A percentile compares a stretch with the other conserved stretches of the same genome.
These are phyloP conservation scores for Chironomus striatipennis DNA, from an alignment of 1,140 invertebrate genomes.

Conservation along the genomic window DNA sequence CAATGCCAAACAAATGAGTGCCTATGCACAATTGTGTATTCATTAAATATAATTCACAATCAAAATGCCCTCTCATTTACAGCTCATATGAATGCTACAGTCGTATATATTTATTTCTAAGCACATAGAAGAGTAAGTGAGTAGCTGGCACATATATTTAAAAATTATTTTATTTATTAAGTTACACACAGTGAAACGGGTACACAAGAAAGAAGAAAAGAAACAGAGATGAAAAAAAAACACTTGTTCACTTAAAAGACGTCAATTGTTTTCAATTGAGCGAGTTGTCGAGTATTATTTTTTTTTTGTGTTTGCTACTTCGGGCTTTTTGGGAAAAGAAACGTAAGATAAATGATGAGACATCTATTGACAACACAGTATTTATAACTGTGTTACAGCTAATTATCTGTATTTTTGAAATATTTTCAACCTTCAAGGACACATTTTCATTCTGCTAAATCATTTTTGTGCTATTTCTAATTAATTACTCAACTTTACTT, in stretches of 20 bases:
- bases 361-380: too few relatives aligned
- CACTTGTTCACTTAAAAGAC: background rate
- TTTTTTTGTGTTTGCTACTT: too few relatives aligned
- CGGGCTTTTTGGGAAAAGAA: too few relatives aligned
- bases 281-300: too few relatives aligned
- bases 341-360: too few relatives aligned
- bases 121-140: too few relatives aligned
- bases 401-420: too few relatives aligned
- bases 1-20: background rate
- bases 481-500: background rate
- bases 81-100: too few relatives aligned
- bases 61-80: constrained; percentile 4
- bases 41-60: constrained; percentile 1
- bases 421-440: background rate
- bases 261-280: constrained; percentile 11
- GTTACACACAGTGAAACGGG: background rate
- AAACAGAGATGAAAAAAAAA: background rate
- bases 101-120: too few relatives aligned
- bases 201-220: background rate
- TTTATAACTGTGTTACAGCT: too few relatives aligned
- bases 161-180: too few relatives aligned
- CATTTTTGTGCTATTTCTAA: background rate
- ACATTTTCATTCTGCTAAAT: background rate
- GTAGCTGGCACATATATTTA: too few relatives aligned
- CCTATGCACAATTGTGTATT: background rate